phyloP scores from a whole-genome alignment of 2,888 invertebrate species.

The Busseola fusca region DNA sequence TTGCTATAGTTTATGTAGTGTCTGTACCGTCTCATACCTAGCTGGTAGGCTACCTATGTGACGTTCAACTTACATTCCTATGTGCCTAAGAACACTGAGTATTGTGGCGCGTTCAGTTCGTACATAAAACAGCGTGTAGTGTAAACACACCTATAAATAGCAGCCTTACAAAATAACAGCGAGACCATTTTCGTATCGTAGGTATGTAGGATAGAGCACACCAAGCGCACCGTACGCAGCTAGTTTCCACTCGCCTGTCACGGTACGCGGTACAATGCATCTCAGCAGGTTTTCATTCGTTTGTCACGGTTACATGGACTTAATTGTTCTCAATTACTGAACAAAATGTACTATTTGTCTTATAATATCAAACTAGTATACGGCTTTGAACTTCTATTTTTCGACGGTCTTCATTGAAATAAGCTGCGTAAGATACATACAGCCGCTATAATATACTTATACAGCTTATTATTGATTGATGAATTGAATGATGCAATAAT shows the following conservation, averaged over 20 bases:
- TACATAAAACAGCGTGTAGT: constrained; percentile 65
- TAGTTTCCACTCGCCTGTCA: constrained; percentile 50
- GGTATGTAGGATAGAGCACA: constrained; percentile 26
- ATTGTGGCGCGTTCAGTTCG: constrained; percentile 60
- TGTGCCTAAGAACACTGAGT: constrained; percentile 53
- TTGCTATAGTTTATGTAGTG: constrained; percentile 12
- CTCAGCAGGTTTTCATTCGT: constrained; percentile 44
- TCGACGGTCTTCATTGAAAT: neutral
- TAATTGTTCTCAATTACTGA: constrained; percentile 41
- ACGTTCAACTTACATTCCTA: constrained; percentile 32
- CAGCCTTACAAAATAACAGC: constrained; percentile 70
- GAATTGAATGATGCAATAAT: neutral
- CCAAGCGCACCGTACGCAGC: constrained; percentile 28
- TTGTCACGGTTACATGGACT: constrained; percentile 35
- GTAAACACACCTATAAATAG: constrained; percentile 77
- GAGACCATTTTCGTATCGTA: constrained; percentile 64
- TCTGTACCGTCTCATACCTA: constrained; percentile 5
- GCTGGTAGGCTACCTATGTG: constrained; percentile 5
- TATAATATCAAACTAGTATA: neutral
- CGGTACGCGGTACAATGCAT: constrained; percentile 43
- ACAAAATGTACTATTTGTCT: constrained; percentile 16
- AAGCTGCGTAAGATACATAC: constrained; percentile 11
- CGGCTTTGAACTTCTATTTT: neutral
- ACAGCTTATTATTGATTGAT: neutral
- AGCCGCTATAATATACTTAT: neutral